phyloP scores from a whole-genome alignment of 1,140 invertebrate species.

The Pseudachorutes palmiensis region DNA sequence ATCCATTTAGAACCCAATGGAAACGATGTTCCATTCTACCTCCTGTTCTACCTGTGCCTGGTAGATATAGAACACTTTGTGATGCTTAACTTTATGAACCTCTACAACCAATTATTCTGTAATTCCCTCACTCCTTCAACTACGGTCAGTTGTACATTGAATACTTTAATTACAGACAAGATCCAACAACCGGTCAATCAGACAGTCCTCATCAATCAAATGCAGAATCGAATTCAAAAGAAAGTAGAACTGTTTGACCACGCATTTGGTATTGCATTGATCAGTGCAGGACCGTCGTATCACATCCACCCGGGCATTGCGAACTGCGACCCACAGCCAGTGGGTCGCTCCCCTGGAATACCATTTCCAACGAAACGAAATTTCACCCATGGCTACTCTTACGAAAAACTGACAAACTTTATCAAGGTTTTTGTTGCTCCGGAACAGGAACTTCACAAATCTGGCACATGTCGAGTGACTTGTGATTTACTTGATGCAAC shows the following conservation, averaged over 20 bases:
- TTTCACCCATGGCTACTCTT: constrained; percentile 4
- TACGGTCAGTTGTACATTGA: neutral
- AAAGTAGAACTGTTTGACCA: constrained; percentile 23
- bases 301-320: constrained; percentile 11
- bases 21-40: constrained; percentile 19
- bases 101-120: constrained; percentile 16
- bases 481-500: constrained; percentile 22
- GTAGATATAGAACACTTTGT: constrained; percentile 17
- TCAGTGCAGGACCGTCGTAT: constrained; percentile 8
- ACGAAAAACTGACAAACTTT: constrained; percentile 22
- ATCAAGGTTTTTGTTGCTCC: constrained; percentile 23
- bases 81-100: constrained; percentile 12
- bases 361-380: neutral
- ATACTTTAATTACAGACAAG: neutral
- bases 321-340: constrained; percentile 15
- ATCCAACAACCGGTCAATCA: neutral
- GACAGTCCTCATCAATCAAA: neutral
- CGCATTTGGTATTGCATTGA: constrained; percentile 1
- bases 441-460: constrained; percentile 17
- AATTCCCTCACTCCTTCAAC: neutral
- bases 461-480: constrained; percentile 23
- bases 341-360: too few species aligned
- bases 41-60: constrained; percentile 21
- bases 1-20: constrained; percentile 21
- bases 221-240: neutral